Percentiles rank a stretch among this genome's conserved stretches.
Conservation (phyloP, 2,797 vertebrate species). For the Cyprinodon diabolis region DNA sequence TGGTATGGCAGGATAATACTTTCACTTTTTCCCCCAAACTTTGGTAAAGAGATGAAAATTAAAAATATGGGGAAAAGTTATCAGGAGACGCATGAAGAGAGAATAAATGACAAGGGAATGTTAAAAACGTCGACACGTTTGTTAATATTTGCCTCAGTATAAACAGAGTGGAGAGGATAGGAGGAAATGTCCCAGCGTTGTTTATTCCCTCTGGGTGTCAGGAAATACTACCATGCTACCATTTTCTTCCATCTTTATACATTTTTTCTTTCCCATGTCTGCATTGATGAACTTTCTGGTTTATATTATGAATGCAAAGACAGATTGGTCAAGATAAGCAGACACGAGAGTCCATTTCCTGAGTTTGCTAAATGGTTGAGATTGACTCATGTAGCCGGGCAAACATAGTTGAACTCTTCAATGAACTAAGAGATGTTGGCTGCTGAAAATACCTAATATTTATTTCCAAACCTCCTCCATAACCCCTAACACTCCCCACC, state of each 20-base stretch:
- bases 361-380: background rate
- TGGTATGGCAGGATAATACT: background rate
- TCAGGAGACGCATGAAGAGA: background rate
- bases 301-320: background rate
- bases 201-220: constrained; percentile 39
- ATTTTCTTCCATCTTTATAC: background rate
- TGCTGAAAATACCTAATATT: background rate
- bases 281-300: constrained; percentile 43
- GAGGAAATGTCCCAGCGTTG: constrained; percentile 45
- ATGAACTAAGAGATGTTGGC: background rate
- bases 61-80: background rate
- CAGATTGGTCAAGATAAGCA: constrained; percentile 4
- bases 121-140: constrained; percentile 15
- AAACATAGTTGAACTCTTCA: constrained; percentile 6
- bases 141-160: constrained; percentile 6
- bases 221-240: constrained; percentile 17
- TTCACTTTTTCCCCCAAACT: constrained; percentile 18
- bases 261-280: constrained; percentile 4
- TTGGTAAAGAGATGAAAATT: constrained; percentile 7
- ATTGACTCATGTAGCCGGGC: constrained; percentile 1
- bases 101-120: constrained; percentile 22
- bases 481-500: no score
- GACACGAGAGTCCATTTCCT: constrained; percentile 14
- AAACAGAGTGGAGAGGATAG: constrained; percentile 9
- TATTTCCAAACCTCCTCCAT: no score